Evolutionary conservation across 2,888 invertebrate species (phyloP).

Genomic region (Coenonympha arcania): DNA sequence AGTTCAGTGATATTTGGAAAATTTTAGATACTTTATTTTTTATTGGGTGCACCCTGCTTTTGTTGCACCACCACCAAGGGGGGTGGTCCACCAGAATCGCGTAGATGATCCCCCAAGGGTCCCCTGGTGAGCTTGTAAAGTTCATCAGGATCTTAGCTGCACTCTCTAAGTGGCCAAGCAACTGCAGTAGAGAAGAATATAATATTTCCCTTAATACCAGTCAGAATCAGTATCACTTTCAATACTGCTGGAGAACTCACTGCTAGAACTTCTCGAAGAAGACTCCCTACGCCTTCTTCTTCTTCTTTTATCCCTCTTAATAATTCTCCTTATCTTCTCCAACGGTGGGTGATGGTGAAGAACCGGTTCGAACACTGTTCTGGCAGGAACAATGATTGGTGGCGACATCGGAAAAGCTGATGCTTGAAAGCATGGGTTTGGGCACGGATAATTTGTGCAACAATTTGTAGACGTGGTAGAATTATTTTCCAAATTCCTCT

Average conservation of each 20-base stretch:
- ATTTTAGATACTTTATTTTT: no score
- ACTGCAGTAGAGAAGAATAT: neutral
- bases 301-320: constrained; percentile 33
- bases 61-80: no score
- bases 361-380: constrained; percentile 49
- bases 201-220: neutral
- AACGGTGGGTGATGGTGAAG: constrained; percentile 54
- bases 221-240: constrained; percentile 22
- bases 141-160: no score
- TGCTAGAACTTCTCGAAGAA: constrained; percentile 8
- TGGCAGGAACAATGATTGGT: constrained; percentile 44
- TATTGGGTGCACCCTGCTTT: no score
- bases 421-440: constrained; percentile 21
- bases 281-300: neutral
- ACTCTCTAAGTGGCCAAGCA: no score
- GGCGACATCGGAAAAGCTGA: constrained; percentile 25
- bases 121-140: no score
- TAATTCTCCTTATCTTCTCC: constrained; percentile 37
- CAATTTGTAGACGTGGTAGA: neutral
- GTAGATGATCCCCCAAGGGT: no score
- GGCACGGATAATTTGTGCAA: constrained; percentile 19
- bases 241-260: constrained; percentile 22
- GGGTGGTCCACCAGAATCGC: no score
- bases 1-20: no score
- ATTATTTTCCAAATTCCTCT: neutral